Percentiles rank a stretch among this genome's conserved stretches.
These are phyloP conservation scores for Ditula angustiorana DNA, from an alignment of 2,888 invertebrate species.

Conservation along the genomic window DNA sequence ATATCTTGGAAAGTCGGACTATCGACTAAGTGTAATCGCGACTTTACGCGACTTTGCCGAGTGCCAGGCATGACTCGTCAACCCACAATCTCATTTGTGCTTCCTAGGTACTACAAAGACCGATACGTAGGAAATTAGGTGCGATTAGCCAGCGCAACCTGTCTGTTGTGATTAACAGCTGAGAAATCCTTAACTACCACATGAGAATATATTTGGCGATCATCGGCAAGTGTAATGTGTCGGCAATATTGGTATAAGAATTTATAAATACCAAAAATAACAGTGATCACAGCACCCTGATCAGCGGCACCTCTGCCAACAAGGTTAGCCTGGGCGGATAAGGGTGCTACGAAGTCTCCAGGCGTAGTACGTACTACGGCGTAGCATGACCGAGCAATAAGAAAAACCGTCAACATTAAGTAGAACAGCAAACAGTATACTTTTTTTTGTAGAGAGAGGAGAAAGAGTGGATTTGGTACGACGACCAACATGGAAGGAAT, in stretches of 20 bases:
- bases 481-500: slow-evolving; percentile 6
- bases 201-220: no score
- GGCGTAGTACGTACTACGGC: slow-evolving; percentile 23
- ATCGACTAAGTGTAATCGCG: no score
- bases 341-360: slow-evolving; percentile 22
- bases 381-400: slow-evolving; percentile 13
- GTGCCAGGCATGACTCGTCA: slow-evolving; percentile 69
- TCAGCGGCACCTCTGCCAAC: no score
- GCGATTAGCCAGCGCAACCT: slow-evolving; percentile 70
- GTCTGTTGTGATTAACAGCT: slow-evolving; percentile 45
- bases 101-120: slow-evolving; percentile 64
- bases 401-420: not conserved
- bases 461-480: no score
- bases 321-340: not conserved
- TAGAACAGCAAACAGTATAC: no score
- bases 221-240: no score
- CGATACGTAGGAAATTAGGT: slow-evolving; percentile 77
- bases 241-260: no score
- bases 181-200: no score
- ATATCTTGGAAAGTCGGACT: no score
- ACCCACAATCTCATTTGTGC: slow-evolving; percentile 75
- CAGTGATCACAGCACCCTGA: no score
- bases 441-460: no score
- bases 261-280: no score
- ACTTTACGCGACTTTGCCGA: slow-evolving; percentile 61